phyloP scores from a whole-genome alignment of 2,113 vertebrate species.

The Lepidothrix coronata region DNA sequence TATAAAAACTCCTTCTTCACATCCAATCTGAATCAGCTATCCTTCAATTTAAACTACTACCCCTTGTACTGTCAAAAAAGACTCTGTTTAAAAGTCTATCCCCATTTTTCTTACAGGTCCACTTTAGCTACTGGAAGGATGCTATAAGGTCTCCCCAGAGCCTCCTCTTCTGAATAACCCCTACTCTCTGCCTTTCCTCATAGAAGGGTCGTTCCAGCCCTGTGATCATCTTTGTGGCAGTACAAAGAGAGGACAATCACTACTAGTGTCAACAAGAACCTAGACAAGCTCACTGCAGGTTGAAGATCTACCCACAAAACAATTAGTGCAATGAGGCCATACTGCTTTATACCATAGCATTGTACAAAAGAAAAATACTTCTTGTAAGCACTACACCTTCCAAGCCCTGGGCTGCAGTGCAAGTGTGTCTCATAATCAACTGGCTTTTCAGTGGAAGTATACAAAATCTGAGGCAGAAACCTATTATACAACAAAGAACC shows the following conservation, averaged over 20 bases:
- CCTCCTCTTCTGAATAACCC: background rate
- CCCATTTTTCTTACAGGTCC: background rate
- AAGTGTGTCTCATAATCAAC: background rate
- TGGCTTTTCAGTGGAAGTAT: background rate
- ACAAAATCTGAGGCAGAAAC: background rate
- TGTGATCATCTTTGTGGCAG: background rate
- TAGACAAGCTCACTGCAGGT: background rate
- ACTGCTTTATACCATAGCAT: background rate
- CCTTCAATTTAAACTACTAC: background rate
- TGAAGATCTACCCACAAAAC: background rate
- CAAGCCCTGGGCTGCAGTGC: background rate
- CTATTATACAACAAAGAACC: background rate
- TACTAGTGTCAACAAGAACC: background rate
- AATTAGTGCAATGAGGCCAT: background rate
- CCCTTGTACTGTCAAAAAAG: background rate
- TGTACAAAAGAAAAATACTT: background rate
- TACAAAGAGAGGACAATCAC: background rate
- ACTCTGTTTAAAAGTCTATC: background rate
- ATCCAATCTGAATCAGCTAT: accelerated
- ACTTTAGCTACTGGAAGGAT: background rate
- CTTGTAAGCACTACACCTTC: background rate
- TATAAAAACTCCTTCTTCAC: background rate
- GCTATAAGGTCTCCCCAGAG: too few relatives aligned
- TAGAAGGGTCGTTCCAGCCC: background rate
- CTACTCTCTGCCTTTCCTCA: background rate